These are phyloP conservation scores for Lepilemur ruficaudatus DNA, from an alignment of 2,797 vertebrate species.

Conservation along the genomic window DNA sequence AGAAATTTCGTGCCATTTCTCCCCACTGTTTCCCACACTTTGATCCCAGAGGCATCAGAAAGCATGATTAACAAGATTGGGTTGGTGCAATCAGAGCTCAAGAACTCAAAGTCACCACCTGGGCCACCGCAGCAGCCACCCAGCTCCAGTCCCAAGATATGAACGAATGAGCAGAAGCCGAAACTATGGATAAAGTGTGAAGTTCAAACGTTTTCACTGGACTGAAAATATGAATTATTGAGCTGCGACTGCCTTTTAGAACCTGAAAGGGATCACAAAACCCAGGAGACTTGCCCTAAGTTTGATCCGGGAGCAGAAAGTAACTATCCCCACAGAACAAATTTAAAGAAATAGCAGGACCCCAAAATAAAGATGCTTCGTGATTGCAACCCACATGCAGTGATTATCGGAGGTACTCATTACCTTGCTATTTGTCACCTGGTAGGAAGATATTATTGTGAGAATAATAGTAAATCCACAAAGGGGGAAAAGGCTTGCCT, in stretches of 20 bases:
- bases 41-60: not conserved
- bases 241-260: not conserved
- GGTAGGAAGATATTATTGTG: not conserved
- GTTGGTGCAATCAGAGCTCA: not conserved
- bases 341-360: not conserved
- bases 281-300: not conserved
- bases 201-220: not conserved
- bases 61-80: not conserved
- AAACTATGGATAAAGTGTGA: not conserved
- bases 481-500: not conserved
- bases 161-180: not conserved
- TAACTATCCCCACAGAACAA: not conserved
- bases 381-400: not conserved
- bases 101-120: not conserved
- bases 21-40: not conserved
- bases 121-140: fast-evolving
- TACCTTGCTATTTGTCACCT: not conserved
- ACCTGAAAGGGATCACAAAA: not conserved
- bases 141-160: not conserved
- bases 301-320: not conserved
- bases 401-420: not conserved
- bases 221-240: not conserved
- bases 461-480: not conserved
- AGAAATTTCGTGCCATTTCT: not conserved
- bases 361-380: not conserved